Percentiles rank a stretch among this genome's conserved stretches.
Conservation (phyloP, 2,797 vertebrate genomes). For the Capromys pilorides region DNA sequence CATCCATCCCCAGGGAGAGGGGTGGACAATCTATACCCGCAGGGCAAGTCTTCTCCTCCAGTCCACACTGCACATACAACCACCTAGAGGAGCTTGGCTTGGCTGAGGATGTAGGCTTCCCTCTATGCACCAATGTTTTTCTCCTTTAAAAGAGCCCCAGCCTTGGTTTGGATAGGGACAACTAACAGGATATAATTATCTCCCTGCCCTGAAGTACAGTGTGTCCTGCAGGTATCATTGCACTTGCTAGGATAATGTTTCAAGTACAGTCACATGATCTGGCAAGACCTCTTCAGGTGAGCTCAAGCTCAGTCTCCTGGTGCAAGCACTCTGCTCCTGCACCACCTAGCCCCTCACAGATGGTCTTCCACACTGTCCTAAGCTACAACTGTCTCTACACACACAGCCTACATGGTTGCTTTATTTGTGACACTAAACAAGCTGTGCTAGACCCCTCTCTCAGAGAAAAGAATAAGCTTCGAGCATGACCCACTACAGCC, state of each 20-base stretch:
- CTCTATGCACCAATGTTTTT: background rate
- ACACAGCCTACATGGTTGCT: background rate
- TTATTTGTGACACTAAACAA: background rate
- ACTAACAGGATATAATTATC: conserved; percentile 68
- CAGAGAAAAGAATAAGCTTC: background rate
- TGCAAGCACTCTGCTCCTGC: background rate
- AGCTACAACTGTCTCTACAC: too few species aligned
- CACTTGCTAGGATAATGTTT: conserved; percentile 65
- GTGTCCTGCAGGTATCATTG: conserved; percentile 63
- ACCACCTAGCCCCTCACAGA: background rate
- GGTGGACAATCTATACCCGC: background rate
- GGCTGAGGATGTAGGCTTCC: background rate
- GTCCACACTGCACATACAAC: background rate
- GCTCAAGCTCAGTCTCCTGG: conserved; percentile 49
- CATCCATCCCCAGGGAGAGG: background rate
- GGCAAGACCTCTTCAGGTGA: conserved; percentile 37
- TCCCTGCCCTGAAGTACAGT: conserved; percentile 2
- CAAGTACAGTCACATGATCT: background rate
- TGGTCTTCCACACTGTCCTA: background rate
- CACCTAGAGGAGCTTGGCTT: background rate
- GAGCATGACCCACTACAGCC: background rate
- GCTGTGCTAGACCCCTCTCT: background rate
- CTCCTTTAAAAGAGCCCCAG: background rate
- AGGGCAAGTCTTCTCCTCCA: background rate
- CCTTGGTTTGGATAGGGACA: background rate